These are phyloP conservation scores for Pteruthius melanotis DNA, from an alignment of 2,113 vertebrate species.

Conservation along the genomic window DNA sequence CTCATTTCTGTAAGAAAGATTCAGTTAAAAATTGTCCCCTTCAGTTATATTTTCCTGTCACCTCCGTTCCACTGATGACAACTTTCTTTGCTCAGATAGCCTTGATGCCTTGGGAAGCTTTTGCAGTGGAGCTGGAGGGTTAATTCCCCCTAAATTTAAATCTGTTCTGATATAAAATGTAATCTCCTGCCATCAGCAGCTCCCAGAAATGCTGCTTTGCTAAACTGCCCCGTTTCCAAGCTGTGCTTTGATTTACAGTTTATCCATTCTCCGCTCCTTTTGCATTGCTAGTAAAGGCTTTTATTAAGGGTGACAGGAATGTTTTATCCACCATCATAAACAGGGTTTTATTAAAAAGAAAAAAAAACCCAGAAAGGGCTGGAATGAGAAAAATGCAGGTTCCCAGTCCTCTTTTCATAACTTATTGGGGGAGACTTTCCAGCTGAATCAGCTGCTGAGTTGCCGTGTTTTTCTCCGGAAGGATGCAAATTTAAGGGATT, in stretches of 20 bases:
- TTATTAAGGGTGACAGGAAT: slow-evolving; percentile 52
- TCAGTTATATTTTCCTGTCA: not conserved
- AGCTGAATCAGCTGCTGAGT: slow-evolving; percentile 66
- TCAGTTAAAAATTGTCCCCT: not conserved
- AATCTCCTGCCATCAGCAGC: slow-evolving; percentile 50
- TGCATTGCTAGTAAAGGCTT: slow-evolving; percentile 49
- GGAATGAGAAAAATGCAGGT: slow-evolving; percentile 28
- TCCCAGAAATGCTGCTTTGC: slow-evolving; percentile 30
- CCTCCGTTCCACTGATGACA: not conserved
- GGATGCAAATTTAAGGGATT: slow-evolving; percentile 38
- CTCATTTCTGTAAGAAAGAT: not conserved
- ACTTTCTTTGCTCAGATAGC: not conserved
- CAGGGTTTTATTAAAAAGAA: slow-evolving; percentile 43
- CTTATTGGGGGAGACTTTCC: slow-evolving; percentile 39
- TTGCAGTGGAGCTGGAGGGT: not conserved
- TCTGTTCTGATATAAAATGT: slow-evolving; percentile 44
- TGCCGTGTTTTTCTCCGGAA: not conserved
- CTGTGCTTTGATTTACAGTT: slow-evolving; percentile 44
- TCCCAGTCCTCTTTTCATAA: slow-evolving; percentile 19
- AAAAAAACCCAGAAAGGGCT: not conserved
- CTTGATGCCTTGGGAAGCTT: not conserved
- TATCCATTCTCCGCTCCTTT: slow-evolving; percentile 22
- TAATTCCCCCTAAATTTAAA: slow-evolving; percentile 53
- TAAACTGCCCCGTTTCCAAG: slow-evolving; percentile 38
- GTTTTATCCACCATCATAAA: slow-evolving; percentile 57